phyloP scores from a whole-genome alignment of 1,140 invertebrate genomes.

The Musca vetustissima region DNA sequence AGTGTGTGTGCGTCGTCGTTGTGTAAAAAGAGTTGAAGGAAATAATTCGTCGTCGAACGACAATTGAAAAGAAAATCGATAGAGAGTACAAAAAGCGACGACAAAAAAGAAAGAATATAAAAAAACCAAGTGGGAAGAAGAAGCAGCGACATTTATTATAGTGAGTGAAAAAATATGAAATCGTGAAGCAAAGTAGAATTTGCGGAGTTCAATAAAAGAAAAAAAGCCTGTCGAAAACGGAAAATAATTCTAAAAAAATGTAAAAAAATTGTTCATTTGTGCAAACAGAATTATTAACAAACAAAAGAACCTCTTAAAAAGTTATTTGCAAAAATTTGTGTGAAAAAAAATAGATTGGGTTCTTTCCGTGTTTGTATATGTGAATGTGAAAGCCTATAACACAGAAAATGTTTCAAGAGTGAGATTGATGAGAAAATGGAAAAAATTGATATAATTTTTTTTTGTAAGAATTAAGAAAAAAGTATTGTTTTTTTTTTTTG shows the following conservation, averaged over 20 bases:
- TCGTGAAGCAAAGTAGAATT: neutral
- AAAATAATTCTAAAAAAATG: neutral
- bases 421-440: too few relatives aligned
- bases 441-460: too few relatives aligned
- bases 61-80: slow-evolving; percentile 19
- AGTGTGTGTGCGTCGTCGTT: too few relatives aligned
- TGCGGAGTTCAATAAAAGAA: neutral
- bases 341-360: too few relatives aligned
- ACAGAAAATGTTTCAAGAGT: too few relatives aligned
- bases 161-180: slow-evolving; percentile 18
- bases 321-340: too few relatives aligned
- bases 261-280: neutral
- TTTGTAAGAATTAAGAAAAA: too few relatives aligned
- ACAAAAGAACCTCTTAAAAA: too few relatives aligned
- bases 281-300: neutral
- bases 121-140: slow-evolving; percentile 18
- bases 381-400: too few relatives aligned
- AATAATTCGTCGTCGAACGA: neutral
- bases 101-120: slow-evolving; percentile 6
- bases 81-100: slow-evolving; percentile 5
- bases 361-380: too few relatives aligned
- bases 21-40: slow-evolving; percentile 12
- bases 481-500: too few relatives aligned
- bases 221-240: neutral
- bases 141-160: slow-evolving; percentile 14